These are phyloP conservation scores for Chrysemys picta DNA, from an alignment of 2,113 vertebrate genomes.

Conservation along the genomic window DNA sequence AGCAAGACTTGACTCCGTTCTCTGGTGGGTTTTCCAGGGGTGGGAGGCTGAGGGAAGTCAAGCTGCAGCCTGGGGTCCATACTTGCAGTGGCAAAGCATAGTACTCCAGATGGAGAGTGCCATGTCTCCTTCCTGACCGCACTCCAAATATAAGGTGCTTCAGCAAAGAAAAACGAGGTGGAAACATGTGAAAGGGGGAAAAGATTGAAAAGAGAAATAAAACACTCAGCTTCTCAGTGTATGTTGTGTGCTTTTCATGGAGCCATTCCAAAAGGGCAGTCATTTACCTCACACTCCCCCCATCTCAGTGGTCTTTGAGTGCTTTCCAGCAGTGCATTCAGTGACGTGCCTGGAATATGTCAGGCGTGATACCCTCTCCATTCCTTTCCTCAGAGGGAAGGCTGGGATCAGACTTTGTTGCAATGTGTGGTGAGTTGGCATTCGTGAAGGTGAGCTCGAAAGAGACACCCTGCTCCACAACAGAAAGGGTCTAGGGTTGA, in stretches of 20 bases:
- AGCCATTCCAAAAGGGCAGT: not conserved
- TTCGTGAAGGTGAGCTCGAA: not conserved
- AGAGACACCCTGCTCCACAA: not conserved
- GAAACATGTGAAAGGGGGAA: not conserved
- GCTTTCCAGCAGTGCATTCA: accelerated
- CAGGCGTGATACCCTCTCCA: not conserved
- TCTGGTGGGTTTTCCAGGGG: not conserved
- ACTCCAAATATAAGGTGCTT: not conserved
- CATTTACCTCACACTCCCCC: accelerated
- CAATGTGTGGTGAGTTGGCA: accelerated
- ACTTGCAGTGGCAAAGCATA: not conserved
- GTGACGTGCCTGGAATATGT: not conserved
- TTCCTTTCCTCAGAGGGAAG: not conserved
- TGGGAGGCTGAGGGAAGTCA: not conserved
- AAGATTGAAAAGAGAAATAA: not conserved
- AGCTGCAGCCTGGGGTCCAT: not conserved
- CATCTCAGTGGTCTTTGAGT: not conserved
- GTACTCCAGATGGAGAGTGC: not conserved
- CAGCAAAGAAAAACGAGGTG: accelerated
- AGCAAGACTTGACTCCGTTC: not conserved
- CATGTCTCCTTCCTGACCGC: not conserved
- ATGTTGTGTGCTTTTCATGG: not conserved
- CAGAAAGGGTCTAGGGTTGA: not conserved
- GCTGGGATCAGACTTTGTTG: not conserved
- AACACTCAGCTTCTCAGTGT: accelerated